Conservation (phyloP, 2,888 invertebrate species). For the Scelioninae gen. 1 region DNA sequence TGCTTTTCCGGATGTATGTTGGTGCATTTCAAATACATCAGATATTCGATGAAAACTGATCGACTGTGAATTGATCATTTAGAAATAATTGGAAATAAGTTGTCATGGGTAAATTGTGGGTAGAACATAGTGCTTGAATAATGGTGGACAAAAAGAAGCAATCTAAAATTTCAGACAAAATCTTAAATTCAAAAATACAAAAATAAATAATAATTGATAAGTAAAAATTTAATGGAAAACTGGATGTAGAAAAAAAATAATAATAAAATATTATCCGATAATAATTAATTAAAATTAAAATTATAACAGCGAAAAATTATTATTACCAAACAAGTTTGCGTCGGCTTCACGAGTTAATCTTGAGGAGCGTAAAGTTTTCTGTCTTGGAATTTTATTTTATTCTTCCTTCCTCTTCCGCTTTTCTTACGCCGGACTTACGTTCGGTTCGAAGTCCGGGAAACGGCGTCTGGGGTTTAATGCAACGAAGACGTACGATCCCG, state of each 20-base stretch:
- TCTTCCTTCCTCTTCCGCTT: conserved; percentile 17
- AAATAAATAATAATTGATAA: too few species aligned
- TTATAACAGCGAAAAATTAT: neutral
- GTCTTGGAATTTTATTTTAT: conserved; percentile 18
- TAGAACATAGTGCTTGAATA: too few species aligned
- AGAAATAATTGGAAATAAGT: neutral
- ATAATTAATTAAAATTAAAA: too few species aligned
- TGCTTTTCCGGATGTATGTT: conserved; percentile 17
- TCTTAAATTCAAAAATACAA: too few species aligned
- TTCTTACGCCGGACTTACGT: conserved; percentile 20
- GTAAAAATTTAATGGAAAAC: too few species aligned
- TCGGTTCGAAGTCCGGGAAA: conserved; percentile 43
- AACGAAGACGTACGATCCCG: conserved; percentile 71
- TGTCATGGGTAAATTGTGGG: too few species aligned
- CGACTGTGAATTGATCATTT: neutral
- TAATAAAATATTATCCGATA: too few species aligned
- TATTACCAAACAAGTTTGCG: conserved; percentile 2
- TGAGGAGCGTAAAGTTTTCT: conserved; percentile 38
- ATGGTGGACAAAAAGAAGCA: too few species aligned
- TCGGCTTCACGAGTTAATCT: conserved; percentile 67
- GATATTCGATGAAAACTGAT: neutral
- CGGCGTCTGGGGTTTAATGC: conserved; percentile 65
- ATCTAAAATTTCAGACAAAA: too few species aligned
- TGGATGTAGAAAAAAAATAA: too few species aligned
- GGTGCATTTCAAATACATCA: conserved; percentile 4